These are phyloP conservation scores for Tineola bisselliella DNA, from an alignment of 2,888 invertebrate species.

Conservation along the genomic window DNA sequence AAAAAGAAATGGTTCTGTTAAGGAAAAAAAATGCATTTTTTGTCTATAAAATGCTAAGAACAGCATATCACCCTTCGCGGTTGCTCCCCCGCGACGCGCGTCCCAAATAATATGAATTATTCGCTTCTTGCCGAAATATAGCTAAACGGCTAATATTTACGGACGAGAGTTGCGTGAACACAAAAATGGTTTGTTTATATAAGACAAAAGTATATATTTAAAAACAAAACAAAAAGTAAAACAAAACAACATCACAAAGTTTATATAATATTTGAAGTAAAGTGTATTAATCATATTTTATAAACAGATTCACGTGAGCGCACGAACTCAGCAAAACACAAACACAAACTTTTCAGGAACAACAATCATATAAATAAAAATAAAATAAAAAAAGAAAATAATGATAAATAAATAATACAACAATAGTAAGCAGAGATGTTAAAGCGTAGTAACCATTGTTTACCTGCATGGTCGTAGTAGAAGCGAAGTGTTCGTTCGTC, in stretches of 20 bases:
- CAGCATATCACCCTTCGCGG: background rate
- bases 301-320: too few relatives aligned
- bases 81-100: slow-evolving; percentile 5
- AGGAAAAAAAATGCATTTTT: background rate
- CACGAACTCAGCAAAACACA: background rate
- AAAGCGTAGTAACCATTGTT: background rate
- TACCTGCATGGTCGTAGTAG: background rate
- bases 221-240: background rate
- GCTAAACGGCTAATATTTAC: background rate
- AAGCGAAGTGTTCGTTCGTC: background rate
- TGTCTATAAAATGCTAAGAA: background rate
- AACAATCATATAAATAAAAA: background rate
- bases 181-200: background rate
- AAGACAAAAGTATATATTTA: background rate
- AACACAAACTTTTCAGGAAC: background rate
- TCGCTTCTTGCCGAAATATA: background rate
- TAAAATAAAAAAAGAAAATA: background rate
- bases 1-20: too few relatives aligned
- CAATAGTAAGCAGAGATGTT: background rate
- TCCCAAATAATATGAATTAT: background rate
- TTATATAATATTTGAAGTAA: too few relatives aligned
- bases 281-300: too few relatives aligned
- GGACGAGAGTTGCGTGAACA: background rate
- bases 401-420: background rate
- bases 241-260: background rate